Percentiles rank a stretch among this genome's conserved stretches.
Conservation (phyloP, 2,113 vertebrate species). For the Petroica traversi region DNA sequence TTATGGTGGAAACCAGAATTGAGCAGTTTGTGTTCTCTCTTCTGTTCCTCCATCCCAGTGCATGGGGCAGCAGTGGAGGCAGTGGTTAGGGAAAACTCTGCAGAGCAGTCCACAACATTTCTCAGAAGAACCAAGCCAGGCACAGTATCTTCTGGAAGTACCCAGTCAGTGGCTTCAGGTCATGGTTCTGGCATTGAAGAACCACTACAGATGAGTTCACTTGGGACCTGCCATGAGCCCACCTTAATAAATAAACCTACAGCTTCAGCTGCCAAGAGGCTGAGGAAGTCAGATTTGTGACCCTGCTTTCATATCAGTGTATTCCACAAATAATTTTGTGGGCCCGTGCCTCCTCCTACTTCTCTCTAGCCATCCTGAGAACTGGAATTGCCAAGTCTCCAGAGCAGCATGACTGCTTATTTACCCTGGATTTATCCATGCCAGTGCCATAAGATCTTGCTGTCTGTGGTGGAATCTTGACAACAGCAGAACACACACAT, state of each 20-base stretch:
- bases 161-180: neutral
- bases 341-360: neutral
- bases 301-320: neutral
- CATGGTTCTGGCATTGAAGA: neutral
- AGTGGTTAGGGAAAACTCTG: neutral
- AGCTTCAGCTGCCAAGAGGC: neutral
- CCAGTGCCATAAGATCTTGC: neutral
- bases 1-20: neutral
- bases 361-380: neutral
- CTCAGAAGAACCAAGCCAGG: neutral
- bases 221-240: neutral
- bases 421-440: neutral
- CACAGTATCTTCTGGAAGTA: neutral
- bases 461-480: neutral
- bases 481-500: neutral
- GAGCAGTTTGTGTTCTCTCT: neutral
- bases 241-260: neutral
- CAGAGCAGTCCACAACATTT: neutral
- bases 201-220: neutral
- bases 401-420: neutral
- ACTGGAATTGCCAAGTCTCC: neutral
- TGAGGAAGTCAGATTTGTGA: neutral
- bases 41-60: neutral
- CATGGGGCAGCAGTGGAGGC: neutral
- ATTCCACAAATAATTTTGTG: neutral